These are phyloP conservation scores for Bucorvus abyssinicus DNA, from an alignment of 2,797 vertebrate genomes.

Conservation along the genomic window DNA sequence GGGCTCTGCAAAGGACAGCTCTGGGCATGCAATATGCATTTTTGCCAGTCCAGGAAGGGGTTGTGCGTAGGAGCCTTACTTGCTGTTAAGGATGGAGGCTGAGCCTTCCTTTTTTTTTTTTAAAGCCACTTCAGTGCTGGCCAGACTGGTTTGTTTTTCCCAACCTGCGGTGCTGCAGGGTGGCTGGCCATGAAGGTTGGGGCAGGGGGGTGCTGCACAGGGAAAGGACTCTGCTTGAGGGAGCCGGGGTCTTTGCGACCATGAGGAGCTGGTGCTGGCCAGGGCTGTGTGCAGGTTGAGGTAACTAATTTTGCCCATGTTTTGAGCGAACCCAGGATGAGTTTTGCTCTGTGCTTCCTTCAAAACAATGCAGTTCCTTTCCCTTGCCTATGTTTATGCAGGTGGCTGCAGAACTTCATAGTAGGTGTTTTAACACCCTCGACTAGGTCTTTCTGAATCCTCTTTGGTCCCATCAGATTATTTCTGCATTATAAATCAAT, in stretches of 20 bases:
- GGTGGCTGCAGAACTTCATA: neutral
- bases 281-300: rapidly evolving
- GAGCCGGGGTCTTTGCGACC: neutral
- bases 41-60: neutral
- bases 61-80: too few relatives aligned
- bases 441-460: too few relatives aligned
- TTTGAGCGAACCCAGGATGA: neutral
- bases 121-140: neutral
- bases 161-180: rapidly evolving
- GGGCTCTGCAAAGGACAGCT: neutral
- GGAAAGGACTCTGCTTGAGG: neutral
- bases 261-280: neutral
- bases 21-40: rapidly evolving
- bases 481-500: too few relatives aligned
- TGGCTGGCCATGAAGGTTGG: neutral
- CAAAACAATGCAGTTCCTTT: rapidly evolving
- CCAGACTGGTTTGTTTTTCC: neutral
- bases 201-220: too few relatives aligned
- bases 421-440: neutral
- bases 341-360: neutral
- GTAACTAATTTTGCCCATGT: neutral
- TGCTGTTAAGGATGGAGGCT: neutral
- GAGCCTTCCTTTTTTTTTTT: neutral
- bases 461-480: too few relatives aligned
- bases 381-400: neutral